Percentiles rank a stretch among this genome's conserved stretches.
Evolutionary conservation across 2,113 vertebrate genomes (phyloP).

Genomic region (Chloropsis cyanopogon): DNA sequence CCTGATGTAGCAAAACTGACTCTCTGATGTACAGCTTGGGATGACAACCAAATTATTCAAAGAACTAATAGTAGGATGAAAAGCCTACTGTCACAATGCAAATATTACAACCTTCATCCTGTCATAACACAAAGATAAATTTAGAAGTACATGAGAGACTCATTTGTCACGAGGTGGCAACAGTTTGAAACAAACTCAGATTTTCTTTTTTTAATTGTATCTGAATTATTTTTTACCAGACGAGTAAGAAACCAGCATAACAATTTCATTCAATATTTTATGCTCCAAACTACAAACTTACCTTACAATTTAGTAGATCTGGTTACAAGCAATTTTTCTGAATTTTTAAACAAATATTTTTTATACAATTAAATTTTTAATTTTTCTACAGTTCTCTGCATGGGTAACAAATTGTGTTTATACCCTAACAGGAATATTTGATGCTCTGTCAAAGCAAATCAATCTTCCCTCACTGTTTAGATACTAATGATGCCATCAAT

Average conservation of each 20-base stretch:
- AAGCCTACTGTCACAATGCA: neutral
- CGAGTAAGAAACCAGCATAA: neutral
- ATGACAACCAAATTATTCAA: neutral
- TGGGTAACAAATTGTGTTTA: neutral
- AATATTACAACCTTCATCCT: neutral
- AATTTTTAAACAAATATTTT: neutral
- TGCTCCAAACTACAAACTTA: neutral
- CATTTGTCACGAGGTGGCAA: neutral
- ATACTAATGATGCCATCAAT: conserved; percentile 40
- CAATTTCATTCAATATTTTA: neutral
- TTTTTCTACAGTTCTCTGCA: neutral
- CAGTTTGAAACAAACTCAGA: neutral
- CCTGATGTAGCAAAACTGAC: neutral
- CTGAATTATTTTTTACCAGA: neutral
- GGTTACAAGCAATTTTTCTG: neutral
- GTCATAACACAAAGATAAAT: neutral
- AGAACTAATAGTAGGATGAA: neutral
- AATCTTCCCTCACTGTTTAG: neutral
- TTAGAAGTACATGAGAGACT: neutral
- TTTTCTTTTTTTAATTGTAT: neutral
- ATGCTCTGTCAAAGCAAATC: conserved; percentile 29
- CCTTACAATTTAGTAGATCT: neutral
- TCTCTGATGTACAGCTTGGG: neutral
- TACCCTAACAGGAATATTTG: neutral
- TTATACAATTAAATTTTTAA: neutral